A percentile compares a stretch with the other conserved stretches of the same genome.
These are phyloP conservation scores for Meloidogyne exigua DNA, from an alignment of 1,140 invertebrate genomes.

Conservation along the genomic window DNA sequence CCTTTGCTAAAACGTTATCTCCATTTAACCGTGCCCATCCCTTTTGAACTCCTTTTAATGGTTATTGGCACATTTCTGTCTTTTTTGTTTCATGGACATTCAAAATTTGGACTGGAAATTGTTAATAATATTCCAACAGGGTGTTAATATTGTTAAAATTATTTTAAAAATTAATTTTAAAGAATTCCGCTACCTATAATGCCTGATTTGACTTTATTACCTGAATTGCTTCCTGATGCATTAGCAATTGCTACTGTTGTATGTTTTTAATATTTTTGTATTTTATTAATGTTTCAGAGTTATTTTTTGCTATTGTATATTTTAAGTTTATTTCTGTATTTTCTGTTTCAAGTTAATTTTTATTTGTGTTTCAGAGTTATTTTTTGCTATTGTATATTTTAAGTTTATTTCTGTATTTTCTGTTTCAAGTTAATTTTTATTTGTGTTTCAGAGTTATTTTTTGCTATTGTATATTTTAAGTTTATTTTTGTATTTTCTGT, in stretches of 20 bases:
- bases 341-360: too few relatives aligned
- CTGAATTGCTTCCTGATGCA: slow-evolving; percentile 59
- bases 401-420: too few relatives aligned
- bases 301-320: not conserved
- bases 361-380: too few relatives aligned
- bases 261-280: not conserved
- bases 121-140: slow-evolving; percentile 56
- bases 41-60: slow-evolving; percentile 57
- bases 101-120: slow-evolving; percentile 49
- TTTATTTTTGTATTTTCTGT: too few relatives aligned
- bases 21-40: slow-evolving; percentile 44
- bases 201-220: slow-evolving; percentile 60
- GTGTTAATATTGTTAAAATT: slow-evolving; percentile 7
- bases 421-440: too few relatives aligned
- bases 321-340: not conserved
- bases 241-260: slow-evolving; percentile 67
- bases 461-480: not conserved
- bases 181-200: slow-evolving; percentile 58
- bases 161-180: not conserved
- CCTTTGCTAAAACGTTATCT: slow-evolving; percentile 50
- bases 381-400: not conserved
- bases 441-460: too few relatives aligned
- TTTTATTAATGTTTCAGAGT: too few relatives aligned
- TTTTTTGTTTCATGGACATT: slow-evolving; percentile 48
- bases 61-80: slow-evolving; percentile 56